Evolutionary conservation across 2,888 invertebrate genomes (phyloP), one percentile per base, ranked within the genome.

Genomic region (Euplagia quadripunctaria): DNA sequence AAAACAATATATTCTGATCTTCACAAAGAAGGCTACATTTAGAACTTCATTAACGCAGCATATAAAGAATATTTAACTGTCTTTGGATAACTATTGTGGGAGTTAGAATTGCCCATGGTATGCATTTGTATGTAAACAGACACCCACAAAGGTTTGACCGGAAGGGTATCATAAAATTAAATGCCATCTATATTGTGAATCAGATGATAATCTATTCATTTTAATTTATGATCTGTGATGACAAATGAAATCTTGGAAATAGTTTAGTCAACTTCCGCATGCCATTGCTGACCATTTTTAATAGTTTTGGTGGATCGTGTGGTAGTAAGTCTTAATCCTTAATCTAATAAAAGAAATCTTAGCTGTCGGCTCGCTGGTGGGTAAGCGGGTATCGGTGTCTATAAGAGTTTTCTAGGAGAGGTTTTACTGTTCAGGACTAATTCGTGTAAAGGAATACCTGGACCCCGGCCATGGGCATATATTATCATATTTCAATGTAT

Each of bases 71-170:
- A 42, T 68, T 55, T 9, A 7, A 41, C 41, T n/a, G 7, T 68
- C 12, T 52, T n/a, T 43, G 17, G 31, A 55, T 68, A 41, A 67
- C 58, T 42, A 20, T 61, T 41, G 65, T 63, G 63, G 65, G 55
- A 20, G 51, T 73, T 43, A 41, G 11, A 64, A 72, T 16, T 5
- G 52, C 68, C 64, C 55, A 68, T 8, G 69, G 68, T 43, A 65
- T 70, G 52, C 16, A 65, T 73, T 73, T 73, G 52, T 46, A 73
- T 65, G 64, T 68, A 65, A 65, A 65, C 49, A 65, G 41, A 69
- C 73, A 49, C 64, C 68, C 55, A 64, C 65, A 16, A 20, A 41
- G 42, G 7, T n/a, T 42, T n/a, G n/a, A 42, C 52, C 41, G 52
- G 68, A 55, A 51, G 43, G 68, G n/a, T 14, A 46, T 7, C 68